Base-by-base conservation (phyloP, 2,797 vertebrate species). In the Helostoma temminkii region DNA sequence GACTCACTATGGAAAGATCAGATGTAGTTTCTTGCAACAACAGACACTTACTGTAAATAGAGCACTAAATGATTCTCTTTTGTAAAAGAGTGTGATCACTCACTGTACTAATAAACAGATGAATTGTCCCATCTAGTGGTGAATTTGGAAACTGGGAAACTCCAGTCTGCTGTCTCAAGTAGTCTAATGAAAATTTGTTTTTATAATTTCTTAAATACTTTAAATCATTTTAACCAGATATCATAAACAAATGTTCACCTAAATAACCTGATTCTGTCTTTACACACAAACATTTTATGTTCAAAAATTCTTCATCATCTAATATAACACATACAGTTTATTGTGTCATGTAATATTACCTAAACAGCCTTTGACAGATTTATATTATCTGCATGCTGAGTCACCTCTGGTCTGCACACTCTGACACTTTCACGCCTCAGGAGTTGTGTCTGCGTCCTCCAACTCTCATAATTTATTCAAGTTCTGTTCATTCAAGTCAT, bases 91-190 rank as follows among this genome's bases (percentile, higher is more conserved):
- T 11, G n/a, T 28, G 32, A n/a, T 36, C 34, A 12, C 34, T 36
- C 28, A 67, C 6, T 59, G 49, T 70, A 16, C 54, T 59, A 55
- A 66, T 68, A 42, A 78, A 76, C 58, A 83, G 85, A 85, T 72
- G 67, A 90, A 91, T 78, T 90, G 85, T 89, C 85, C 88, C 89
- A 91, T 90, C 88, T 90, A 88, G 88, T 90, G 88, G 89, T 78
- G 76, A 86, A 58, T 46, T 32, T 48, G n/a, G 30, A 83, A 76
- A 88, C 24, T 73, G 41, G 41, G n/a, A 77, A 85, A 83, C 30
- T 34, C 11, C 6, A 53, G 34, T 54, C 41, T 62, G 16, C 19
- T 3, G 10, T 41, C 45, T 66, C 36, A 67, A 32, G 7, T 16
- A 36, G 47, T 41, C 34, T 39, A 25, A 59, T 37, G 19, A 39